Conservation (phyloP, 1,140 invertebrate genomes). For the Melanaphis sacchari region DNA sequence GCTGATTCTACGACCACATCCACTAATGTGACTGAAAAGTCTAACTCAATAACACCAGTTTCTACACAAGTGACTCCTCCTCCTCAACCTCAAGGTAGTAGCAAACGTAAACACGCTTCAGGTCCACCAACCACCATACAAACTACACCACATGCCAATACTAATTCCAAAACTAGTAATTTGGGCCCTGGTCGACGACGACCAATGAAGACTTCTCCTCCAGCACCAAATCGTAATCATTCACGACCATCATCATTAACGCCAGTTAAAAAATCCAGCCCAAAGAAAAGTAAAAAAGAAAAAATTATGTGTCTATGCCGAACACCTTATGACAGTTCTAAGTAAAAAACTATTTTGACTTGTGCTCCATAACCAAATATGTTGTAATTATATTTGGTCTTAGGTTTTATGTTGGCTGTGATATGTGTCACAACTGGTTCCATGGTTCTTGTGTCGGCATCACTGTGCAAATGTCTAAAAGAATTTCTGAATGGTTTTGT, state of each 20-base stretch:
- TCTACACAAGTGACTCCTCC: background rate
- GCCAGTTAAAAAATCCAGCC: constrained; percentile 58
- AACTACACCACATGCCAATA: constrained; percentile 60
- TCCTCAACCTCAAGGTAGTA: constrained; percentile 64
- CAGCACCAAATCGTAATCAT: constrained; percentile 62
- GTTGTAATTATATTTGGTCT: constrained; percentile 58
- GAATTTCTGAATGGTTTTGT: constrained; percentile 89
- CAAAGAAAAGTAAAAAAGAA: constrained; percentile 70
- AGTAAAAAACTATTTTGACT: constrained; percentile 66
- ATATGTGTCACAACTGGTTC: constrained; percentile 97
- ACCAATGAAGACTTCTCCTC: constrained; percentile 60
- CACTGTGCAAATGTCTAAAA: constrained; percentile 90
- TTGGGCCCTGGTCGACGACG: constrained; percentile 40
- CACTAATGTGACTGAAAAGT: constrained; percentile 17
- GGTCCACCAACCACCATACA: constrained; percentile 65
- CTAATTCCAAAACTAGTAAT: constrained; percentile 54
- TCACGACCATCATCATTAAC: constrained; percentile 58
- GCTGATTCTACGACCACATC: constrained; percentile 29
- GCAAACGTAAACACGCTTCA: constrained; percentile 68
- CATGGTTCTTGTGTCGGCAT: constrained; percentile 96
- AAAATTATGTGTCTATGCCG: constrained; percentile 93
- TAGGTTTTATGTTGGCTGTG: constrained; percentile 97
- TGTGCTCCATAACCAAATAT: background rate
- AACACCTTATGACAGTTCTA: constrained; percentile 93
- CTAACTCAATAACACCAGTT: background rate